Percentiles rank a stretch among this genome's conserved stretches.
Evolutionary conservation across 2,888 invertebrate species (phyloP).

Genomic region (Alviniconcha strummeri): DNA sequence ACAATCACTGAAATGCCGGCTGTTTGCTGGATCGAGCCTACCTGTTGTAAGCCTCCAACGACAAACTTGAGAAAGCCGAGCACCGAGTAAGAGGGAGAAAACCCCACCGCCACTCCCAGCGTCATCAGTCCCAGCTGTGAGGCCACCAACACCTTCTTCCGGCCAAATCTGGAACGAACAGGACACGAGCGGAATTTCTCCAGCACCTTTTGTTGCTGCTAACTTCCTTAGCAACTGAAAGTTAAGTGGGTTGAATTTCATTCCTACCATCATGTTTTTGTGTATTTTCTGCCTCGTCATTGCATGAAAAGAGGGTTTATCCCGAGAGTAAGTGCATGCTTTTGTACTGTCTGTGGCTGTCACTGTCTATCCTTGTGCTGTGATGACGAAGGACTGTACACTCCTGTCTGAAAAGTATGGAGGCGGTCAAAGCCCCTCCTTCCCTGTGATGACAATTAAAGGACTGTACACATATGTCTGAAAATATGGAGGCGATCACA

Average conservation of each 20-base stretch:
- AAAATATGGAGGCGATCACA: not conserved
- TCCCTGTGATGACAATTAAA: not conserved
- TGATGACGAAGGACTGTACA: too few species aligned
- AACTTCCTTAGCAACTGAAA: not conserved
- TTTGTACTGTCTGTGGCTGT: too few species aligned
- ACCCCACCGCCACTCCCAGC: constrained; percentile 42
- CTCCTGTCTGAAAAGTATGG: too few species aligned
- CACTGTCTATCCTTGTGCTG: too few species aligned
- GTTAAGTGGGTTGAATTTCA: too few species aligned
- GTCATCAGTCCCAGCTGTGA: constrained; percentile 38
- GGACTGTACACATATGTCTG: not conserved
- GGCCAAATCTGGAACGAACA: constrained; percentile 1
- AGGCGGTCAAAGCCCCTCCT: not conserved
- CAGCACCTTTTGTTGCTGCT: not conserved
- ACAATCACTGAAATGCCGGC: too few species aligned
- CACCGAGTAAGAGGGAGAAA: constrained; percentile 46
- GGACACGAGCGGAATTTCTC: not conserved
- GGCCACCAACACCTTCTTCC: constrained; percentile 22
- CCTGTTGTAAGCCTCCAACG: constrained; percentile 53
- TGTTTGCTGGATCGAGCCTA: not conserved
- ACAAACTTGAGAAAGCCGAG: constrained; percentile 53
- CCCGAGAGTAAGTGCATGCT: too few species aligned
- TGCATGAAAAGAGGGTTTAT: too few species aligned
- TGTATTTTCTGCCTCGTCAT: too few species aligned
- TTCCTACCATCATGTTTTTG: too few species aligned